Conservation (phyloP, 2,888 invertebrate genomes). For the Aphodius granarius region DNA sequence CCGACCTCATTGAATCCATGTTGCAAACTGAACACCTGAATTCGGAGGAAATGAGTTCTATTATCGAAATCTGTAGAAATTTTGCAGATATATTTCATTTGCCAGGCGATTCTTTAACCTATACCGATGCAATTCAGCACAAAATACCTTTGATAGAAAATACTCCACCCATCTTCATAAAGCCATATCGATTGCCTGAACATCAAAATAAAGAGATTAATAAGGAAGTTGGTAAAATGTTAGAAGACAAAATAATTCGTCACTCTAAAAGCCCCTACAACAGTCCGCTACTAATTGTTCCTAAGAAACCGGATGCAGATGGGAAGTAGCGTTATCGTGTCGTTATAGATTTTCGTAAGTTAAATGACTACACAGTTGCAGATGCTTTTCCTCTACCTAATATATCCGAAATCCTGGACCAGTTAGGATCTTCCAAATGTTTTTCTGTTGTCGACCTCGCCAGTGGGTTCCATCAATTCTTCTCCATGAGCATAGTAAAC, state of each 20-base stretch:
- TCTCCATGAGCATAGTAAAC: constrained; percentile 28
- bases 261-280: constrained; percentile 32
- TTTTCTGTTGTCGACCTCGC: constrained; percentile 37
- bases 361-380: constrained; percentile 27
- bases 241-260: constrained; percentile 31
- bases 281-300: constrained; percentile 30
- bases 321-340: constrained; percentile 31
- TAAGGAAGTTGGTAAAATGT: constrained; percentile 25
- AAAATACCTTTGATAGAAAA: constrained; percentile 25
- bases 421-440: constrained; percentile 35
- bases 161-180: constrained; percentile 25
- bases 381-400: constrained; percentile 30
- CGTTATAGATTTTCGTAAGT: constrained; percentile 26
- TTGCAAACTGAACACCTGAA: constrained; percentile 9
- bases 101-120: constrained; percentile 21
- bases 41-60: constrained; percentile 7
- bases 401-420: constrained; percentile 39
- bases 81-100: constrained; percentile 20
- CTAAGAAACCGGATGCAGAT: constrained; percentile 28
- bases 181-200: constrained; percentile 26
- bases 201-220: constrained; percentile 25
- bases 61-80: neutral
- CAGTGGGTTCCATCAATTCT: constrained; percentile 40
- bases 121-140: constrained; percentile 27
- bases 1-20: neutral